Base-by-base conservation (phyloP, 2,888 invertebrate species). In the Podotricha telesiphe region DNA sequence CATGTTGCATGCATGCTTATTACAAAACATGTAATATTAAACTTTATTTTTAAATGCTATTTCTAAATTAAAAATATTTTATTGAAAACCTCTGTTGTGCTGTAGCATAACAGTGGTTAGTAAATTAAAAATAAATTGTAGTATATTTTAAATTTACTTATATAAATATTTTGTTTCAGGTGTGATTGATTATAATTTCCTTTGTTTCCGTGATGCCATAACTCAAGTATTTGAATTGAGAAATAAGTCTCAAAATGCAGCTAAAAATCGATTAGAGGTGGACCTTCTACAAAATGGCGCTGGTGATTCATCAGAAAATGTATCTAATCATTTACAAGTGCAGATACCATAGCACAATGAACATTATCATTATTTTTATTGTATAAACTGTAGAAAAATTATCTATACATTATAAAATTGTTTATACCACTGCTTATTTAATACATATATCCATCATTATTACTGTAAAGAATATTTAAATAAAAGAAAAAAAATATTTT, bases 141-240 rank as follows among this genome's bases (percentile, higher is more conserved):
- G 51, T 53, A 53, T 53, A 28, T 28, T 34, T 53, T 17, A n/a
- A 10, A 17, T 55, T 17, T 17, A 34, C n/a, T 17, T 51, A 42
- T 22, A 22, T 51, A 8, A 61, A 42, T 47, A 62, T 79, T 58
- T 17, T 50, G 42, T 70, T 94, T 6, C 91, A 98, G 98, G 98
- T 80, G 96, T 99, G 65, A 99, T 99, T 81, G 99, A 99, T 89
- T 99, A 99, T 93, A 99, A 99, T 88, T 99, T 99, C 84, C 94
- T 98, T 75, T 98, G 98, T 90, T 99, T 99, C 89, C 97, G 99
- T 48, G 96, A 98, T 86, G 99, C 98, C 17, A 99, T 99, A 77
- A 98, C 98, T 78, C 97, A 98, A 88, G 98, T 99, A 22, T 99
- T 99, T 89, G 98, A 98, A 83, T 86, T 97, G 66, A 94, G 97